Percentiles rank a stretch among this genome's conserved stretches.
Conservation (phyloP, 2,797 vertebrate species). For the Sternotherus odoratus region DNA sequence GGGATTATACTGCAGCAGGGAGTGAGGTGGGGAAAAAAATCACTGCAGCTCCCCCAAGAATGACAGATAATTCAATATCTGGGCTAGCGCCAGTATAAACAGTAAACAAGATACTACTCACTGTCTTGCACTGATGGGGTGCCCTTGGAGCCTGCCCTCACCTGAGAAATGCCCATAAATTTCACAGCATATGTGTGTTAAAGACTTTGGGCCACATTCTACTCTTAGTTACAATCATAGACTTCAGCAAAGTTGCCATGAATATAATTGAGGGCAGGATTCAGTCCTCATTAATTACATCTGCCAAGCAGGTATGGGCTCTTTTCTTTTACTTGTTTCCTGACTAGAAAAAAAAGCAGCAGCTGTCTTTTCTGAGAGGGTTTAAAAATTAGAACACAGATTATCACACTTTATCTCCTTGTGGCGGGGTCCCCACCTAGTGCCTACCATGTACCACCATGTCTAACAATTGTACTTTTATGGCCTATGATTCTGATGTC, state of each 20-base stretch:
- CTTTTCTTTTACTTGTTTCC: background rate
- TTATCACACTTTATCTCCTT: background rate
- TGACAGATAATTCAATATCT: background rate
- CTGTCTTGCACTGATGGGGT: background rate
- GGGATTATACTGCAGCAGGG: background rate
- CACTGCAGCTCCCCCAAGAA: background rate
- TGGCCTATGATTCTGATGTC: background rate
- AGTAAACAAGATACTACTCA: background rate
- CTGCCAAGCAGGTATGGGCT: background rate
- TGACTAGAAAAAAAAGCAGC: background rate
- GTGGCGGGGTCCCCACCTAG: background rate
- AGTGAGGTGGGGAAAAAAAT: background rate
- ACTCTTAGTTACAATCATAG: background rate
- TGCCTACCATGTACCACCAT: no score
- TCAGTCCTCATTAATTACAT: background rate
- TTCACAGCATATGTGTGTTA: background rate
- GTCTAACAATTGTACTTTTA: background rate
- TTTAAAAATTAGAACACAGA: background rate
- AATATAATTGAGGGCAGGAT: background rate
- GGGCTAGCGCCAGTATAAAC: fast-evolving
- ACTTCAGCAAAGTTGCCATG: background rate
- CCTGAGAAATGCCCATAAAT: background rate
- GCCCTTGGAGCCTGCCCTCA: background rate
- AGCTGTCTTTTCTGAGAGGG: background rate
- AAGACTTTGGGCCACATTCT: background rate